Base-by-base conservation (phyloP, 2,113 vertebrate genomes). In the Mustelus asterias region DNA sequence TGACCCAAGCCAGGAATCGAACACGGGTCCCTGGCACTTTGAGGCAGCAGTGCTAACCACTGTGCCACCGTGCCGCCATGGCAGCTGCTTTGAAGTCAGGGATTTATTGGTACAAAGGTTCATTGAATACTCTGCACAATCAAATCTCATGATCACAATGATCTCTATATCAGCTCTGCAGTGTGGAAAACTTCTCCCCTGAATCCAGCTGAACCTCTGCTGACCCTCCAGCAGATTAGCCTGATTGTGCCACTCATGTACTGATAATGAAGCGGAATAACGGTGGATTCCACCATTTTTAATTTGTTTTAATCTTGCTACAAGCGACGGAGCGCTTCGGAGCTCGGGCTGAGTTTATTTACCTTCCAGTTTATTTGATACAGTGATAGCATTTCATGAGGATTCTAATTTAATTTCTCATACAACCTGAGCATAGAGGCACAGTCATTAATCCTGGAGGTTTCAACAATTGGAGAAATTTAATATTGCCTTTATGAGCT, bases 231-330 rank as follows among this genome's bases (percentile, higher is more conserved):
- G 94, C 48, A 54, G 94, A 95, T 72, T 48, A 72, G 41, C 37
- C 29, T 76, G 24, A 95, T 48, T 95, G 37, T 60, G 54, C 48
- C 41, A 72, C 60, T 93, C 94, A 33, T 69, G 54, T 69, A 54
- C 44, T 76, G 69, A 95, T 76, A 95, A 33, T 93, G 89, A 63
- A 72, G 44, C 94, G 54, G 94, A 95, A 20, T 72, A 72, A 14
- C 8, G 44, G 24, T 26, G 0, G 22, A 72, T 29, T 72, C 1
- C 22, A 24, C 26, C 29, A 60, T 60, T 70, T 95, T 67, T 26
- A 22, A 69, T 95, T 72, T 11, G 11, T 44, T 95, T 95, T 48
- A 95, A 33, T 72, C 18, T 22, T 33, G 69, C 44, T 54, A 26
- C 37, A 26, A 69, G 14, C 90, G n/a, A 20, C 58, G 20, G 10